Evolutionary conservation across 2,113 vertebrate species (phyloP).

Genomic region (Okapia johnstoni): DNA sequence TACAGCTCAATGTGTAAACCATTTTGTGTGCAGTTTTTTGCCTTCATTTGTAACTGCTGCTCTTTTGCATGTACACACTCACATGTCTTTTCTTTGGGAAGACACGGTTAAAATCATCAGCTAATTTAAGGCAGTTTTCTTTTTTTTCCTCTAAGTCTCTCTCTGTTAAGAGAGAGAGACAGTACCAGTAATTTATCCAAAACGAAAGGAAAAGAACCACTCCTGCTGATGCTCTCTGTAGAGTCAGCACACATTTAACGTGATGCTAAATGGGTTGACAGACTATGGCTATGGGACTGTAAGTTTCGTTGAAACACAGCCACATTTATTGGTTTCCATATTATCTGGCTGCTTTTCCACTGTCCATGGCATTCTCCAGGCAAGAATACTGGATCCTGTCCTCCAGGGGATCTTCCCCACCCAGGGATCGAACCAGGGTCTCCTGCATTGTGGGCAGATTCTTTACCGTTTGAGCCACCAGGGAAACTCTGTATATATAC

Average conservation of each 20-base stretch:
- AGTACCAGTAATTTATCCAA: slow-evolving; percentile 7
- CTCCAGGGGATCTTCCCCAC: not conserved
- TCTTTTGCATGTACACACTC: not conserved
- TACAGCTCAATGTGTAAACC: slow-evolving; percentile 1
- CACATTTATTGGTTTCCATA: not conserved
- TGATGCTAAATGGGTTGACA: not conserved
- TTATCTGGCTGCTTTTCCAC: not conserved
- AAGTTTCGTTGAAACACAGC: slow-evolving; percentile 14
- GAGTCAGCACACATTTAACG: not conserved
- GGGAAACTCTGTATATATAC: not conserved
- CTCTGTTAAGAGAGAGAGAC: not conserved
- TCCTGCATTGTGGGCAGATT: not conserved
- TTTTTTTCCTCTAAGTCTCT: not conserved
- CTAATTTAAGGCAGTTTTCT: not conserved
- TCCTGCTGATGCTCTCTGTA: not conserved
- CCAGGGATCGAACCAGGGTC: not conserved
- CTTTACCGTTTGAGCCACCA: not conserved
- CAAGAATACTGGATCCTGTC: not conserved
- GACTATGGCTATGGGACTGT: not conserved
- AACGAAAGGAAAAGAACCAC: not conserved
- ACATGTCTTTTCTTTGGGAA: slow-evolving; percentile 36
- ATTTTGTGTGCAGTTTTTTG: not conserved
- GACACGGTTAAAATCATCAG: slow-evolving; percentile 10
- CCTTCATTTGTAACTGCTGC: slow-evolving; percentile 15
- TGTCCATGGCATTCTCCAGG: not conserved